A percentile compares a stretch with the other conserved stretches of the same genome.
Evolutionary conservation across 2,888 invertebrate species (phyloP).

Genomic region (Polyploca ridens): DNA sequence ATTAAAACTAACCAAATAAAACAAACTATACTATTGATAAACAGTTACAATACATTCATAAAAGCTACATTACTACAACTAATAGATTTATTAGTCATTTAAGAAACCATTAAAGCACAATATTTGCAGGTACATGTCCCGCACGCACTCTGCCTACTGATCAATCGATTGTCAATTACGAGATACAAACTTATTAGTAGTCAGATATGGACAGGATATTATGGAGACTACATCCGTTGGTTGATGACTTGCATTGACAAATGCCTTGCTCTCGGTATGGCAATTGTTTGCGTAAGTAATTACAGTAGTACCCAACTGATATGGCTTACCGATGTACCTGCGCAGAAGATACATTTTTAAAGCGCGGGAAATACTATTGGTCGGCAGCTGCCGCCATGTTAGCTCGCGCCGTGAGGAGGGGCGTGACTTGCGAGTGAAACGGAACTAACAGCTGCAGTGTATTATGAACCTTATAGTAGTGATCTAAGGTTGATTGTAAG

Average conservation of each 20-base stretch:
- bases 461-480: no score
- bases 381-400: no score
- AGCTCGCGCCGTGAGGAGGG: no score
- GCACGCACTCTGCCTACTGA: not conserved
- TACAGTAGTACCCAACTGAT: no score
- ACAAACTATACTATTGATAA: not conserved
- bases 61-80: not conserved
- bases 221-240: not conserved
- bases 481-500: no score
- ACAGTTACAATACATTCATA: not conserved
- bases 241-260: not conserved
- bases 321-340: no score
- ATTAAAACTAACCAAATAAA: no score
- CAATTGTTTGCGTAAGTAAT: not conserved
- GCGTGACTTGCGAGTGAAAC: no score
- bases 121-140: not conserved
- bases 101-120: not conserved
- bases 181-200: conserved; percentile 1
- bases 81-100: not conserved
- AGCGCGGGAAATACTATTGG: no score
- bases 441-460: no score
- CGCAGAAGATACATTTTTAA: no score
- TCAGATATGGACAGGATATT: not conserved
- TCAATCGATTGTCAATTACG: not conserved
- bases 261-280: not conserved